Conservation (phyloP, 2,797 vertebrate genomes). For the Liparis tanakae region DNA sequence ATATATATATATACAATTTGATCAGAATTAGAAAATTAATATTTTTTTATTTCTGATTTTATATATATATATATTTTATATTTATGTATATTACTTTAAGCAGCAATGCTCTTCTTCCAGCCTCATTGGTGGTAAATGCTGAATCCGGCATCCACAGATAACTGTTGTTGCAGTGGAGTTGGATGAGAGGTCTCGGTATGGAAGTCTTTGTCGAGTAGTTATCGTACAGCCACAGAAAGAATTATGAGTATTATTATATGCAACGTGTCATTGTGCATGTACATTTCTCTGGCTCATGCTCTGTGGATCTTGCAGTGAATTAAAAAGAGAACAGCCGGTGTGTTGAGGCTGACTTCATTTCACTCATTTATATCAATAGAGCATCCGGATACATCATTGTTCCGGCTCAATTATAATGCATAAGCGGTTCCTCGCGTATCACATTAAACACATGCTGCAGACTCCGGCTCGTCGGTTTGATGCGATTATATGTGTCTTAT, state of each 20-base stretch:
- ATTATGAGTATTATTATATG: background rate
- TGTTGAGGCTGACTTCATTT: background rate
- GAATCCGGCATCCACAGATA: background rate
- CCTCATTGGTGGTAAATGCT: background rate
- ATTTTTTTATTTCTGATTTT: no score
- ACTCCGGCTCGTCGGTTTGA: slow-evolving; percentile 13
- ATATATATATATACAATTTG: no score
- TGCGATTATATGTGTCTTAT: slow-evolving; percentile 2
- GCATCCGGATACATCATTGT: background rate
- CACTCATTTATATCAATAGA: background rate
- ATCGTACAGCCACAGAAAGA: background rate
- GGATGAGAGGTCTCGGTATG: background rate
- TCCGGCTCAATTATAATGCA: slow-evolving; percentile 15
- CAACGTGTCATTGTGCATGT: no score
- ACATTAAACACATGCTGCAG: slow-evolving; percentile 1
- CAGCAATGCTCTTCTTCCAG: background rate
- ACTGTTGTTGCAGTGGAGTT: background rate
- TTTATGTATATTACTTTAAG: background rate
- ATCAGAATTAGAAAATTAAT: no score
- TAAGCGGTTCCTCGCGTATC: background rate
- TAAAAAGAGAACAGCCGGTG: background rate
- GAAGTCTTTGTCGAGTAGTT: no score
- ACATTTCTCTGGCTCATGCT: background rate
- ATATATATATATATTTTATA: no score
- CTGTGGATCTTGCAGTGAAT: background rate